Evolutionary conservation across 1,140 invertebrate genomes (phyloP).

Genomic region (Plutomurus gul): DNA sequence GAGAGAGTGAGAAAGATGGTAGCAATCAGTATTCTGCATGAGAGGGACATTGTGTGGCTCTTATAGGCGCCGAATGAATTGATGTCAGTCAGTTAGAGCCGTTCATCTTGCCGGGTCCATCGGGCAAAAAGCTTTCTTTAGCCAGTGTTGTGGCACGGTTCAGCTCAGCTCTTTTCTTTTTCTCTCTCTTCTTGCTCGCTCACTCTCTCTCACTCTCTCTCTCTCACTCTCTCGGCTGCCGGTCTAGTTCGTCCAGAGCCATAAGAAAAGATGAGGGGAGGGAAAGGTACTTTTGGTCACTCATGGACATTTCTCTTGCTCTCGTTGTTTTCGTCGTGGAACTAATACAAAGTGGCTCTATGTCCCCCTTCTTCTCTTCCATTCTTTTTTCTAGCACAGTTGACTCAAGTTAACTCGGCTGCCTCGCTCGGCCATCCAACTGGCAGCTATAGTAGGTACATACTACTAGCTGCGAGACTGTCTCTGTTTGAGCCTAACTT

Average conservation of each 20-base stretch:
- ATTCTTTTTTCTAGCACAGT: too few species aligned
- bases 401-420: too few species aligned
- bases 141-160: background rate
- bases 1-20: conserved; percentile 37
- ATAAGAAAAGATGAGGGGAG: conserved; percentile 7
- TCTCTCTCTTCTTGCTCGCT: conserved; percentile 4
- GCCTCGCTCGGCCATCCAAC: too few species aligned
- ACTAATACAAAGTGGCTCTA: conserved; percentile 25
- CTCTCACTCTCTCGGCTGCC: background rate
- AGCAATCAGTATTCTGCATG: conserved; percentile 41
- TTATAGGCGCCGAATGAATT: conserved; percentile 37
- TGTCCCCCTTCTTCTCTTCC: background rate
- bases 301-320: conserved; percentile 34
- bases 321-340: conserved; percentile 32
- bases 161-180: background rate
- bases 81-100: conserved; percentile 40
- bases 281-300: conserved; percentile 35
- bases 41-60: conserved; percentile 36
- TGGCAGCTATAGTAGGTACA: too few species aligned
- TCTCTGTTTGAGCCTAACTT: too few species aligned
- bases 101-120: conserved; percentile 42
- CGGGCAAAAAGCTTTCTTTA: conserved; percentile 39
- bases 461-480: too few species aligned
- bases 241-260: background rate
- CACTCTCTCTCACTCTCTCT: background rate